A percentile compares a stretch with the other conserved stretches of the same genome.
Evolutionary conservation across 2,888 invertebrate genomes (phyloP).

Genomic region (Electrophaes corylata): DNA sequence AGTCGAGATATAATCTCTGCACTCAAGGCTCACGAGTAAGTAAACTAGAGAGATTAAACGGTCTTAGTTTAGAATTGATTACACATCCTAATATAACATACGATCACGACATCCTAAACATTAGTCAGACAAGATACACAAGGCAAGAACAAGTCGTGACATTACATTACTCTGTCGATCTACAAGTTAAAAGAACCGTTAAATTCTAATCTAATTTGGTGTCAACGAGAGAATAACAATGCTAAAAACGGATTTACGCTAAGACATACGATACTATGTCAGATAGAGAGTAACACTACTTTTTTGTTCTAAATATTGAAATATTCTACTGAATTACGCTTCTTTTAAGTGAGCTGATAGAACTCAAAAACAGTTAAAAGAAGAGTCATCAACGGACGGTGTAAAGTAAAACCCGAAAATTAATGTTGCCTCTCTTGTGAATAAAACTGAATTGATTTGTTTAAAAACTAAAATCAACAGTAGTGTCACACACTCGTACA

Average conservation of each 20-base stretch:
- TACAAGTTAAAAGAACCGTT: constrained; percentile 37
- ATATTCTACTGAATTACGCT: background rate
- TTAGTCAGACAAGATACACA: constrained; percentile 37
- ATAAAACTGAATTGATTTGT: background rate
- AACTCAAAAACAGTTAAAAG: background rate
- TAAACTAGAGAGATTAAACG: constrained; percentile 8
- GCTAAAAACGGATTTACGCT: constrained; percentile 51
- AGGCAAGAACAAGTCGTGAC: constrained; percentile 43
- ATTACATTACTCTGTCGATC: constrained; percentile 20
- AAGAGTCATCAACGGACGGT: constrained; percentile 5
- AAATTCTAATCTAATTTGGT: constrained; percentile 46
- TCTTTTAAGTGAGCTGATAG: constrained; percentile 3
- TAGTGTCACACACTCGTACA: constrained; percentile 29
- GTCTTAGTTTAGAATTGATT: constrained; percentile 14
- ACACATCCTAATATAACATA: constrained; percentile 22
- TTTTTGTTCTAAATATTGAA: constrained; percentile 11
- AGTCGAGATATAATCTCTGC: background rate
- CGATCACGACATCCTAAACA: constrained; percentile 24
- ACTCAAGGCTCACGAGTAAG: background rate
- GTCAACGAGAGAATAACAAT: constrained; percentile 51
- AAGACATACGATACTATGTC: constrained; percentile 44
- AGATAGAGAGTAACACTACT: constrained; percentile 42
- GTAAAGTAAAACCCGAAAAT: background rate
- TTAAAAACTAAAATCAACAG: constrained; percentile 15
- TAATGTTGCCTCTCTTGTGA: background rate